Evolutionary conservation across 1,140 invertebrate genomes (phyloP).

Genomic region (Drosophila elegans): DNA sequence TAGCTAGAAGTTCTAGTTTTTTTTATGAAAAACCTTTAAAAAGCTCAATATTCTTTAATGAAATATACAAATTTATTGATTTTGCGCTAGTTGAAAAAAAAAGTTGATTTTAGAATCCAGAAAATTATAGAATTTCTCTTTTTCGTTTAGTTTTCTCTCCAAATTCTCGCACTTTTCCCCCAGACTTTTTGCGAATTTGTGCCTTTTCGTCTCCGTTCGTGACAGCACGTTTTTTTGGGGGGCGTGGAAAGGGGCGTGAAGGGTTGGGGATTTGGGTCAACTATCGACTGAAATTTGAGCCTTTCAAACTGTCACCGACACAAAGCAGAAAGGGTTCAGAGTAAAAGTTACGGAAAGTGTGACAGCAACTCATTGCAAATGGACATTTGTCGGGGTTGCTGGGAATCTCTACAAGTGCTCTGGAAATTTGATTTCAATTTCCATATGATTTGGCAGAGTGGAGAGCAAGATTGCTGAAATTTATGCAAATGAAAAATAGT

Average conservation of each 20-base stretch:
- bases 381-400: constrained; percentile 43
- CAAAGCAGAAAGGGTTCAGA: constrained; percentile 9
- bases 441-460: constrained; percentile 56
- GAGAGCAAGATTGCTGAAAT: constrained; percentile 14
- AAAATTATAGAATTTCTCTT: neutral
- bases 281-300: constrained; percentile 75
- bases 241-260: neutral
- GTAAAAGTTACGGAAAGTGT: constrained; percentile 51
- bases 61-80: too few relatives aligned
- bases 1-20: too few relatives aligned
- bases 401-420: constrained; percentile 64
- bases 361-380: constrained; percentile 54
- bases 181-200: constrained; percentile 11
- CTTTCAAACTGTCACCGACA: constrained; percentile 69
- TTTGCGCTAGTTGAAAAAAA: too few relatives aligned
- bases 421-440: constrained; percentile 80
- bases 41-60: too few relatives aligned
- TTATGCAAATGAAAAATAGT: constrained; percentile 44
- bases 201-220: constrained; percentile 49
- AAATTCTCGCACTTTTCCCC: constrained; percentile 10
- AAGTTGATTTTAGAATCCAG: too few relatives aligned
- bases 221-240: constrained; percentile 38
- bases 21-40: too few relatives aligned
- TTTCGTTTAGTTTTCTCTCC: constrained; percentile 6
- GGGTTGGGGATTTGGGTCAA: constrained; percentile 67